A percentile compares a stretch with the other conserved stretches of the same genome.
These are phyloP conservation scores for Rafetus swinhoei DNA, from an alignment of 2,113 vertebrate species.

Conservation along the genomic window DNA sequence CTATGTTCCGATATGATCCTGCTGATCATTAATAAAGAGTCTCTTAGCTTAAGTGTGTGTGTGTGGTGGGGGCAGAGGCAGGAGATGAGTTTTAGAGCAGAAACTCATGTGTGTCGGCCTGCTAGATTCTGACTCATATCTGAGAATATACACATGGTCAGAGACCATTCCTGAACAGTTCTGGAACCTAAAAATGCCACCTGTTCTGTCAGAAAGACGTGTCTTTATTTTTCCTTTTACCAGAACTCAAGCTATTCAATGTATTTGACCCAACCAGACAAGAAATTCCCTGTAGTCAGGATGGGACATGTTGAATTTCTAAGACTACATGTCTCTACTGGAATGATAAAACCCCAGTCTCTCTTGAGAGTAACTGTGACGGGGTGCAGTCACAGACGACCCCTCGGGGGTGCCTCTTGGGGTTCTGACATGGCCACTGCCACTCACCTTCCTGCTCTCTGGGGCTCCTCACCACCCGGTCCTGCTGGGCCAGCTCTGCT, in stretches of 20 bases:
- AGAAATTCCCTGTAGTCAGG: background rate
- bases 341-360: background rate
- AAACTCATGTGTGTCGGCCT: background rate
- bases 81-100: background rate
- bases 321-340: background rate
- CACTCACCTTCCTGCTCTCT: no score
- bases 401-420: no score
- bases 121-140: slow-evolving; percentile 27
- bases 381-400: no score
- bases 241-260: background rate
- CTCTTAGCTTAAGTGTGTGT: background rate
- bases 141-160: slow-evolving; percentile 19
- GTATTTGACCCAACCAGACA: slow-evolving; percentile 5
- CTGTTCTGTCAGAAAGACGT: slow-evolving; percentile 42
- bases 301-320: background rate
- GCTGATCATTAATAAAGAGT: background rate
- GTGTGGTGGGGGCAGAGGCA: background rate
- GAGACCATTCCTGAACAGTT: slow-evolving; percentile 45
- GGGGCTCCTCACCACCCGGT: no score
- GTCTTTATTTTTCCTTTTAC: slow-evolving; percentile 18
- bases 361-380: background rate
- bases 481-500: no score
- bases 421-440: no score
- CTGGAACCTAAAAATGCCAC: slow-evolving; percentile 58
- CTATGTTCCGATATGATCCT: background rate